These are phyloP conservation scores for Cuculus canorus DNA, from an alignment of 2,797 vertebrate species.

Conservation along the genomic window DNA sequence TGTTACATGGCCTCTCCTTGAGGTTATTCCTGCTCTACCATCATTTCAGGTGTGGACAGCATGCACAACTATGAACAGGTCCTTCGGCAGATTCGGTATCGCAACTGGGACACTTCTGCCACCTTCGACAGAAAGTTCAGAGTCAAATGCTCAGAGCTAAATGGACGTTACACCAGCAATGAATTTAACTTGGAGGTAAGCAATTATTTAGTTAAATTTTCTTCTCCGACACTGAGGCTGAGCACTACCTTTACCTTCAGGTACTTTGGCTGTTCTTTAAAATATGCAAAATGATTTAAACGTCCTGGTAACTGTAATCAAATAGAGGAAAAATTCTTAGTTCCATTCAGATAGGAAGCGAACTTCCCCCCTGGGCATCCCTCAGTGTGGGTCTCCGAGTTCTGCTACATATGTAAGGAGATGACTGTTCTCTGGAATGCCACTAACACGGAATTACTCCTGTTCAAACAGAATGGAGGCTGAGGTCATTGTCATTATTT, in stretches of 20 bases:
- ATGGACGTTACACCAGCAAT: constrained; percentile 94
- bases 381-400: neutral
- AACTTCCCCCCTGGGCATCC: neutral
- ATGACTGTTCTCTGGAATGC: neutral
- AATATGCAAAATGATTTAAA: neutral
- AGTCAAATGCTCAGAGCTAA: constrained; percentile 94
- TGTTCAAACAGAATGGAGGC: neutral
- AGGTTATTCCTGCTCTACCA: neutral
- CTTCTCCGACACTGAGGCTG: neutral
- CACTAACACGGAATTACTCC: neutral
- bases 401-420: neutral
- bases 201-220: neutral
- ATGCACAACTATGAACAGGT: constrained; percentile 93
- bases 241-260: neutral
- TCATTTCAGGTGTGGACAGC: constrained; percentile 88
- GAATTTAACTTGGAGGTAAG: constrained; percentile 93
- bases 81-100: constrained; percentile 87
- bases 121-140: constrained; percentile 84
- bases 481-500: neutral
- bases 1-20: neutral
- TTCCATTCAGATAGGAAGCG: neutral
- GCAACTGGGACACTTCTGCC: constrained; percentile 79
- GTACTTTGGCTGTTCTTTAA: neutral
- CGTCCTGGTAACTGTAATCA: neutral
- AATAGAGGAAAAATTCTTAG: neutral